Base-by-base conservation (phyloP, 2,888 invertebrate species). In the Ochlodes sylvanus region DNA sequence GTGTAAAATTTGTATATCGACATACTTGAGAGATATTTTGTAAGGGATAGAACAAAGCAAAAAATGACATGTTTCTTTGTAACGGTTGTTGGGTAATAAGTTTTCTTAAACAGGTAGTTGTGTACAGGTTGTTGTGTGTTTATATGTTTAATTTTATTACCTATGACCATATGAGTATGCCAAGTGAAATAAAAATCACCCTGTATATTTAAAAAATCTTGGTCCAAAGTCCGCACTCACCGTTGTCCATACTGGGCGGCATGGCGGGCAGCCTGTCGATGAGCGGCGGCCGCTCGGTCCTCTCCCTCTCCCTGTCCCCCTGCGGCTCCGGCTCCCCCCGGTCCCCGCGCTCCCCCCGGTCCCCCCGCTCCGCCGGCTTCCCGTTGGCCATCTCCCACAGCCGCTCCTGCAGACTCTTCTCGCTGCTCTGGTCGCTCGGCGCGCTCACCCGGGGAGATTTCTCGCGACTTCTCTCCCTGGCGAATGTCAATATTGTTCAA, bases 361-460 rank as follows among this genome's bases (percentile, higher is more conserved):
- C 61, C 68, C 72, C 19, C 7, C 69, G 19, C 6, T 70, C 73
- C 7, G 76, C 69, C 0, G 86, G 80, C 52, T 89, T 91, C 0
- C 94, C 94, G 75, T 93, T 93, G 19, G 93, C 94, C 92, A 94
- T 94, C 78, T 94, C 94, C 88, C 93, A 93, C 7, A 94, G 79
- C 0, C 94, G 76, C 75, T 94, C 92, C 42, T 94, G 94, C 0
- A 94, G 84, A 0, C 87, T 84, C 72, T 91, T 92, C 77, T 92
- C 90, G 0, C 75, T 71, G 41, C 47, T 66, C 2, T 58, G 68
- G 4, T 77, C 81, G 1, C 73, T 68, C 0, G 72, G 70, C 15
- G 63, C 52, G 7, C 72, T 66, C 27, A 63, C 69, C 0, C 89
- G 83, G 0, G 89, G 92, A 0, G 92, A 92, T 34, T 88, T 88